Evolutionary conservation across 2,113 vertebrate species (phyloP).

Genomic region (Tenebrosternarchus preto): DNA sequence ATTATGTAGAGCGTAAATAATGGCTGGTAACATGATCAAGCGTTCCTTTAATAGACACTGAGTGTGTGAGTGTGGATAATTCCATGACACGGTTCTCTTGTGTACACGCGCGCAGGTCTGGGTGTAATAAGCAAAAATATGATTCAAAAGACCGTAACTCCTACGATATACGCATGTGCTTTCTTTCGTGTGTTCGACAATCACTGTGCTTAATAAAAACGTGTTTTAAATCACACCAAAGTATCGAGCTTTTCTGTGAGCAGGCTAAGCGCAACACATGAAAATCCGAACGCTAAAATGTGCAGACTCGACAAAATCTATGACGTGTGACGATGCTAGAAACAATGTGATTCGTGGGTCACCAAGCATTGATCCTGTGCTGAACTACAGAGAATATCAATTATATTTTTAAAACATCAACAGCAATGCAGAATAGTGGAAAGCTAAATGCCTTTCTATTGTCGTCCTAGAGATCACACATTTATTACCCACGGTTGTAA

Average conservation of each 20-base stretch:
- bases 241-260: background rate
- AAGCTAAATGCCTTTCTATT: background rate
- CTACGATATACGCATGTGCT: background rate
- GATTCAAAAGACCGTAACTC: background rate
- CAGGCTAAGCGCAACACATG: slow-evolving; percentile 38
- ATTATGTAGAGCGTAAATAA: slow-evolving; percentile 71
- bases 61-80: slow-evolving; percentile 37
- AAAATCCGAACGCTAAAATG: slow-evolving; percentile 45
- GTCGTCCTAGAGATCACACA: slow-evolving; percentile 18
- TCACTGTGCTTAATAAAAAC: background rate
- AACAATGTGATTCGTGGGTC: slow-evolving; percentile 33
- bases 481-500: slow-evolving; percentile 5
- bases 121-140: background rate
- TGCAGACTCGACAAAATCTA: slow-evolving; percentile 60
- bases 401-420: background rate
- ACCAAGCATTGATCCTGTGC: slow-evolving; percentile 18
- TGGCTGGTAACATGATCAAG: slow-evolving; percentile 63
- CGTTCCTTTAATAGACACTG: slow-evolving; percentile 48
- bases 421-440: background rate
- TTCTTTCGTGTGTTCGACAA: slow-evolving; percentile 22
- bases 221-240: no score
- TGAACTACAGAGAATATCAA: slow-evolving; percentile 3
- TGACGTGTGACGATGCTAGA: slow-evolving; percentile 33
- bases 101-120: background rate
- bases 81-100: slow-evolving; percentile 38